These are phyloP conservation scores for Bos javanicus DNA, from an alignment of 2,113 vertebrate species.

Conservation along the genomic window DNA sequence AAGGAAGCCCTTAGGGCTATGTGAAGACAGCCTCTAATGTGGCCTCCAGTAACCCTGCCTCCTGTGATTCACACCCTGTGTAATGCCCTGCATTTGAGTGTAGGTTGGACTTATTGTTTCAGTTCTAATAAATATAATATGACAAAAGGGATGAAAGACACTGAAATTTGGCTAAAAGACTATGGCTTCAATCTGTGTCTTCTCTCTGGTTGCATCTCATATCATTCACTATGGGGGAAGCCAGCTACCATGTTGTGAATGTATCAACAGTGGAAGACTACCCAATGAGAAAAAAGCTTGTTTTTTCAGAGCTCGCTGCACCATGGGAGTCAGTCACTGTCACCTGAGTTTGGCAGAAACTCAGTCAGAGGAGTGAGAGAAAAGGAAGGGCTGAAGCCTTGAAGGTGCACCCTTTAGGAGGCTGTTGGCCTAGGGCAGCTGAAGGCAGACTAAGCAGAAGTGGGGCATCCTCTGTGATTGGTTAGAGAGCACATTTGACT, in stretches of 20 bases:
- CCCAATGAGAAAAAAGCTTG: neutral
- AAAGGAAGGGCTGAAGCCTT: neutral
- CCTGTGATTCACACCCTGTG: neutral
- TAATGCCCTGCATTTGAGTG: neutral
- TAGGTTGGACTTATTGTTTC: neutral
- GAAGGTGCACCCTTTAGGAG: neutral
- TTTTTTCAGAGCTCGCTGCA: neutral
- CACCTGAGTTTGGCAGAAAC: neutral
- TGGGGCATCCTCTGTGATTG: neutral
- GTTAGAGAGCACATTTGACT: neutral
- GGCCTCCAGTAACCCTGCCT: neutral
- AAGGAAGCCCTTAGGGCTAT: neutral
- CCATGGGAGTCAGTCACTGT: neutral
- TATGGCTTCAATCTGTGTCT: neutral
- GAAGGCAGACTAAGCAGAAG: neutral
- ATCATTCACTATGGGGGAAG: neutral
- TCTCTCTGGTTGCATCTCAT: neutral
- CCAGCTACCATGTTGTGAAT: neutral
- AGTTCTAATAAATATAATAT: neutral
- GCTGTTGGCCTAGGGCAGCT: neutral
- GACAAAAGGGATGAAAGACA: neutral
- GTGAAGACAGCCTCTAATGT: neutral
- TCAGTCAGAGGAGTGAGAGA: neutral
- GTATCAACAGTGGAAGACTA: neutral
- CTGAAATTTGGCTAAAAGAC: neutral